Base-by-base conservation (phyloP, 2,888 invertebrate genomes). In the Orthosia gracilis region DNA sequence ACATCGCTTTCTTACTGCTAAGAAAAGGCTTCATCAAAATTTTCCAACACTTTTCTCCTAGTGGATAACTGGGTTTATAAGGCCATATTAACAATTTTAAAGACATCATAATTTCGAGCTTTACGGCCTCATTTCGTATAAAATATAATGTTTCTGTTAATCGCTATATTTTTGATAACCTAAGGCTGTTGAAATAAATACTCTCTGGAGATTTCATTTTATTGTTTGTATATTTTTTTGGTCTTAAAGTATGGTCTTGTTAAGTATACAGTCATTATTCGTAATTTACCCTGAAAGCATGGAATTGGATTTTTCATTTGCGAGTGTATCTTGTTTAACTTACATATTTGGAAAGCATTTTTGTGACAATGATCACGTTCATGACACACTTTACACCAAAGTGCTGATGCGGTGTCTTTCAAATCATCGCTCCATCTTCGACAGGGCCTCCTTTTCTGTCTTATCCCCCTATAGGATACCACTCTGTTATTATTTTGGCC, bases 171-270 rank as follows among this genome's bases (percentile, higher is more conserved):
- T 75, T 63, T 69, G 50, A 81, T 81, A 40, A 47, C 72, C 55
- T n/a, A n/a, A 70, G 61, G 69, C 69, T 52, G 23, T 65, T 47
- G 45, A 65, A 52, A 40, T 81, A 63, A 76, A 69, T 64, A 81
- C 54, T 21, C 47, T 26, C 12, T 3, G 26, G 45, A 54, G 23
- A 59, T 73, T 59, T 69, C 26, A 64, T 70, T 82, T 67, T 82
- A 72, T 82, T 73, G 68, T 83, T 31, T n/a, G 13, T 31, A 59
- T 31, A 68, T 64, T 77, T 74, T 59, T 83, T 84, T 81, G 71
- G 61, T 73, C 58, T 4, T 45, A 40, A 54, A 66, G 54, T 62
- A 70, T 71, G 58, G 65, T 58, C 57, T 73, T 73, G 70, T 50
- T 73, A 66, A 50, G 21, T 40, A 40, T 45, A 62, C 49, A 50